A percentile compares a stretch with the other conserved stretches of the same genome.
These are phyloP conservation scores for Lydus trimaculatus DNA, from an alignment of 2,888 invertebrate genomes.

Conservation along the genomic window DNA sequence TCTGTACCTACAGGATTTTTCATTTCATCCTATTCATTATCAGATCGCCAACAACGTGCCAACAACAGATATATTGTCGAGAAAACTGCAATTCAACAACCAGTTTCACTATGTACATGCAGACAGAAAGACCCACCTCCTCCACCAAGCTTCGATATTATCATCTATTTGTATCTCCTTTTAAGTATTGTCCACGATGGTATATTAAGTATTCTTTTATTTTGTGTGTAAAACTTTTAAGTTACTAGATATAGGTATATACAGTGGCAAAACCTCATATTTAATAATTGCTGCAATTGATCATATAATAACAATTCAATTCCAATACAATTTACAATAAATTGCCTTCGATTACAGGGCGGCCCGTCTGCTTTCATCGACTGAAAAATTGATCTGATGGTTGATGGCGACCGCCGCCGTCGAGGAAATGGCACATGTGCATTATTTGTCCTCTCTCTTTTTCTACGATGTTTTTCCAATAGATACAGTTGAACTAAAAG, in stretches of 20 bases:
- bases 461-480: background rate
- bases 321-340: slow-evolving; percentile 17
- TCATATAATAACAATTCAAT: slow-evolving; percentile 18
- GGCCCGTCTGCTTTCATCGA: background rate
- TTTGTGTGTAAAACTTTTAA: background rate
- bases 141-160: background rate
- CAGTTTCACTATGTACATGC: background rate
- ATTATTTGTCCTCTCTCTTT: background rate
- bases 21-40: background rate
- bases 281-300: background rate
- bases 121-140: background rate
- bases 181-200: background rate
- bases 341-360: slow-evolving; percentile 4
- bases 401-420: slow-evolving; percentile 2
- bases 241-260: background rate
- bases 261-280: background rate
- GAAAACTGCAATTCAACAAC: slow-evolving; percentile 3
- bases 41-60: slow-evolving; percentile 4
- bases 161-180: background rate
- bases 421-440: background rate
- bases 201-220: background rate
- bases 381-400: slow-evolving; percentile 5
- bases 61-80: background rate
- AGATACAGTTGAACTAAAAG: background rate
- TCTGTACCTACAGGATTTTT: background rate